A percentile compares a stretch with the other conserved stretches of the same genome.
Evolutionary conservation across 2,113 vertebrate species (phyloP).

Genomic region (Aviceda subcristata): DNA sequence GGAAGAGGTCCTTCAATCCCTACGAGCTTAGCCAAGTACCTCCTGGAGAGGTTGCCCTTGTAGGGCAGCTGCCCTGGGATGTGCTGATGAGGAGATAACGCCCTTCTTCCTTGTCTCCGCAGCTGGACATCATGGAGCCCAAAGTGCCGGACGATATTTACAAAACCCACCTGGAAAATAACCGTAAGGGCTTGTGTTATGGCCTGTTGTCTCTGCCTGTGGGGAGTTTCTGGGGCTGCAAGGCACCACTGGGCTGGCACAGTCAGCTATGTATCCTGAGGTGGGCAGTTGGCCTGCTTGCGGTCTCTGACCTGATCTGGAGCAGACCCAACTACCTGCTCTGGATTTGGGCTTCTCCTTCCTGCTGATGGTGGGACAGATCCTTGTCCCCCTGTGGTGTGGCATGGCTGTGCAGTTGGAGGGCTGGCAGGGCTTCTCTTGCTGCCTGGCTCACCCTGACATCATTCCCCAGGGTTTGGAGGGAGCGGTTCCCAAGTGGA

Average conservation of each 20-base stretch:
- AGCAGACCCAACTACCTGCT: not conserved
- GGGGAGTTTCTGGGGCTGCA: not conserved
- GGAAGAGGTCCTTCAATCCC: not conserved
- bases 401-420: not conserved
- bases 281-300: not conserved
- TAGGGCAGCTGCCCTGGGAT: too few relatives aligned
- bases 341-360: not conserved
- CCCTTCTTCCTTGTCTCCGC: not conserved
- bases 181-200: slow-evolving; percentile 77
- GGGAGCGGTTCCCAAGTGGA: slow-evolving; percentile 97
- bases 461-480: slow-evolving; percentile 82
- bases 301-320: not conserved
- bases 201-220: rapidly evolving
- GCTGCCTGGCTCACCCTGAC: not conserved
- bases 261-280: not conserved
- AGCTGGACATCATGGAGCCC: slow-evolving; percentile 99
- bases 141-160: slow-evolving; percentile 99
- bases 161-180: slow-evolving; percentile 98
- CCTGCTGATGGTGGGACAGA: not conserved
- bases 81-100: not conserved
- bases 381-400: rapidly evolving
- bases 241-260: not conserved
- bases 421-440: not conserved
- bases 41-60: not conserved
- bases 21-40: not conserved